Conservation (phyloP, 2,113 vertebrate genomes). For the Zosterops hypoxanthus region DNA sequence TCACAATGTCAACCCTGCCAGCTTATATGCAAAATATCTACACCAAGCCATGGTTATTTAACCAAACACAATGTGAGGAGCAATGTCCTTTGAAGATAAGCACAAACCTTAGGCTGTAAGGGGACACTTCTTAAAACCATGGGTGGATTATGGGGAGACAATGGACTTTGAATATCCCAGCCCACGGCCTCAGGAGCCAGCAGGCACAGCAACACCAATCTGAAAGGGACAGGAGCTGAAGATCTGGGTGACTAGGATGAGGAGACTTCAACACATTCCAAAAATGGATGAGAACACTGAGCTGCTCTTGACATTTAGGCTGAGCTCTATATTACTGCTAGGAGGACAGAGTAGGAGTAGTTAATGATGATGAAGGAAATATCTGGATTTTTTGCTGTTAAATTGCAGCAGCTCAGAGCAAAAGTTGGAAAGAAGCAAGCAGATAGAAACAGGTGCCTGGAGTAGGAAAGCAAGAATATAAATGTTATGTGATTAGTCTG, state of each 20-base stretch:
- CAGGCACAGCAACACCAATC: neutral
- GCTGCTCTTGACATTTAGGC: neutral
- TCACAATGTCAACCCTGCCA: conserved; percentile 45
- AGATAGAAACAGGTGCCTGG: neutral
- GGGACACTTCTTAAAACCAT: neutral
- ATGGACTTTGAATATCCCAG: neutral
- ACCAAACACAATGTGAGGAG: neutral
- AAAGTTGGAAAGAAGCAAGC: neutral
- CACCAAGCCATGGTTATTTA: conserved; percentile 4
- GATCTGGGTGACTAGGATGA: neutral
- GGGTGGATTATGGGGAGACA: neutral
- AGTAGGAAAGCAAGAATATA: neutral
- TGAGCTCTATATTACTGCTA: neutral
- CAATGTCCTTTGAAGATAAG: neutral
- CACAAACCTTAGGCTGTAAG: neutral
- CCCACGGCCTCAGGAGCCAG: neutral
- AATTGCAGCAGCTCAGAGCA: neutral
- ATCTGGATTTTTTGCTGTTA: neutral
- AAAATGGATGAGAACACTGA: neutral
- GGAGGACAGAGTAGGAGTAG: neutral
- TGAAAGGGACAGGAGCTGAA: neutral
- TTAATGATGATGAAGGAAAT: neutral
- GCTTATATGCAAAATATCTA: conserved; percentile 4
- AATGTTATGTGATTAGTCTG: neutral
- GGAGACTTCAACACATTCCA: neutral